A percentile compares a stretch with the other conserved stretches of the same genome.
These are phyloP conservation scores for Epinotia demarniana DNA, from an alignment of 2,888 invertebrate genomes.

Conservation along the genomic window DNA sequence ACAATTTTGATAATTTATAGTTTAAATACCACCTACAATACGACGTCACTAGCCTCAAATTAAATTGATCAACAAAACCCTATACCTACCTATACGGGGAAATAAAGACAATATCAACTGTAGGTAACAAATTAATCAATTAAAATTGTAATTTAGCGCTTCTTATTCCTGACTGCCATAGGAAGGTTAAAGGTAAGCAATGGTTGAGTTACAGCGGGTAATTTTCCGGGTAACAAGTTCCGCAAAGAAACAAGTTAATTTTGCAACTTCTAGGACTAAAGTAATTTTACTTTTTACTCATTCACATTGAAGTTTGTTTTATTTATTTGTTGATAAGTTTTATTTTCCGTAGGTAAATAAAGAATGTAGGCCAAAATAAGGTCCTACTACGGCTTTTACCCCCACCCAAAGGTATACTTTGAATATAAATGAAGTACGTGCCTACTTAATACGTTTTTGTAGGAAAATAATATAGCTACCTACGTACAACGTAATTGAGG, in stretches of 20 bases:
- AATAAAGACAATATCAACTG: background rate
- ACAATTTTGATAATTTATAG: no score
- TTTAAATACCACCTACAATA: no score
- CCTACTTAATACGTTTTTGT: no score
- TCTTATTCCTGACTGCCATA: background rate
- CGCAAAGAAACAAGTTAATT: slow-evolving; percentile 12
- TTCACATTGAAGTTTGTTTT: background rate
- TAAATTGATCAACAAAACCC: background rate
- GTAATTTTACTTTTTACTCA: background rate
- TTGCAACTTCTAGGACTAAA: background rate
- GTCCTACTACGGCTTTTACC: background rate
- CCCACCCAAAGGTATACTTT: no score
- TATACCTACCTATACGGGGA: no score
- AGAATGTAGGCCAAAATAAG: background rate
- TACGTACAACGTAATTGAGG: no score
- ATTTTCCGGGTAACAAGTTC: slow-evolving; percentile 9
- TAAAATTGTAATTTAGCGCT: background rate
- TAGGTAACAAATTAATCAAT: background rate
- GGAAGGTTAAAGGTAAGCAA: slow-evolving; percentile 6
- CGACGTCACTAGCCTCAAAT: no score
- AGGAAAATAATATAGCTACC: no score
- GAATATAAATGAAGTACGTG: no score
- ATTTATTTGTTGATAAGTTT: background rate
- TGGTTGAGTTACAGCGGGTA: background rate
- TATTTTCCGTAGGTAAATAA: background rate